Evolutionary conservation across 2,888 invertebrate genomes (phyloP), one percentile per base, ranked within the genome.

Genomic region (Parapristionchus giblindavisi): DNA sequence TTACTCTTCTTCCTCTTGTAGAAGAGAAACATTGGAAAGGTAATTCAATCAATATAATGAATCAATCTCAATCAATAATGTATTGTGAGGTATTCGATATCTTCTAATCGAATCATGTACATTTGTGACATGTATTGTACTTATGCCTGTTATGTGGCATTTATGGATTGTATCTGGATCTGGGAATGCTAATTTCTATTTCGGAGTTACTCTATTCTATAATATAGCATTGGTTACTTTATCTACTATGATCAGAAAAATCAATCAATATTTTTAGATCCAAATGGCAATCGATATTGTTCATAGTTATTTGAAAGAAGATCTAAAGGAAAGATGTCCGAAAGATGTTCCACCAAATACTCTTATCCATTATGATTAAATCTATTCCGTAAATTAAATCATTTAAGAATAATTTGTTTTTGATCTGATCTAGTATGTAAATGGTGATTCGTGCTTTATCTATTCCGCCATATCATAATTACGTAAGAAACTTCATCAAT

Each of bases 131-230:
- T 94, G 95, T 24, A 92, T 94, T 40, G 93, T 94, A 4, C 92
- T 99, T 83, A 95, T 95, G 71, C 87, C 99, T 0, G 93, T 66
- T 2, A 92, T 98, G 72, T 98, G 96, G 94, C 94, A 98, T 89
- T 91, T 99, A 54, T 99, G 99, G 99, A 95, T 99, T 83, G 95
- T 95, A 89, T 93, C 94, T 14, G 94, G 97, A 54, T 96, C 97
- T 56, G 99, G 98, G 6, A 99, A 99, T 91, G 97, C 99, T 0
- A 99, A 99, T 90, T 99, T 99, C 90, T 99, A 96, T 90, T 99
- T 99, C 90, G 98, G 96, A 48, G 94, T 96, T 0, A 96, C 97
- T 0, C 91, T 99, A 32, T 94, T 94, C 0, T 96, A 95, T 90
- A 94, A 94, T 29, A 93, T 94, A 65, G 95, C 95, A 75, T 94